Evolutionary conservation across 2,888 invertebrate species (phyloP).

Genomic region (Prosopocoilus inquinatus): DNA sequence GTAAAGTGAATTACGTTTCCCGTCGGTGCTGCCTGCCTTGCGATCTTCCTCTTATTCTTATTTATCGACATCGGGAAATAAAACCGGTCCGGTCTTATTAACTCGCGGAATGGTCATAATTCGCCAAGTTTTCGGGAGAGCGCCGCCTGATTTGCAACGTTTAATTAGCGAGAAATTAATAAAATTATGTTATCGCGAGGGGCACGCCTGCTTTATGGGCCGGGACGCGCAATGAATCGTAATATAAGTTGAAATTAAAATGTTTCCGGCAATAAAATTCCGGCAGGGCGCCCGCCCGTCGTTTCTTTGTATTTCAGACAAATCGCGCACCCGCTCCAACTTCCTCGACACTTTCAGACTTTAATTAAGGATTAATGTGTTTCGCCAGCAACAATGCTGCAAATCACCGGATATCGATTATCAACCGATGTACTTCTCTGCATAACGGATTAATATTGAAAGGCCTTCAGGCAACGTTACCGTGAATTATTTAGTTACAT

Average conservation of each 20-base stretch:
- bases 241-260: constrained; percentile 28
- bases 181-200: constrained; percentile 7
- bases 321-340: constrained; percentile 22
- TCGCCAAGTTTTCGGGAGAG: too few relatives aligned
- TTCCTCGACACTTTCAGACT: constrained; percentile 25
- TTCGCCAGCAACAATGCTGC: constrained; percentile 19
- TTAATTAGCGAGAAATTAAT: constrained; percentile 6
- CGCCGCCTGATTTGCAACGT: neutral
- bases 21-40: too few relatives aligned
- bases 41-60: too few relatives aligned
- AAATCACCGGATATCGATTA: constrained; percentile 22
- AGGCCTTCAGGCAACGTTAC: constrained; percentile 3
- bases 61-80: too few relatives aligned
- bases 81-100: too few relatives aligned
- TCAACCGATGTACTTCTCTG: constrained; percentile 12
- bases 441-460: constrained; percentile 1
- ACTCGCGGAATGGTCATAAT: too few relatives aligned
- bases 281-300: constrained; percentile 16
- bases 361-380: constrained; percentile 28
- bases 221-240: constrained; percentile 20
- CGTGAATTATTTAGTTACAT: too few relatives aligned
- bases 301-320: constrained; percentile 18
- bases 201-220: neutral
- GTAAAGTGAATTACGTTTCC: too few relatives aligned
- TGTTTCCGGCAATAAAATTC: constrained; percentile 20